Percentiles rank a stretch among this genome's conserved stretches.
Evolutionary conservation across 1,140 invertebrate species (phyloP).

Genomic region (Heliconius hermathena): DNA sequence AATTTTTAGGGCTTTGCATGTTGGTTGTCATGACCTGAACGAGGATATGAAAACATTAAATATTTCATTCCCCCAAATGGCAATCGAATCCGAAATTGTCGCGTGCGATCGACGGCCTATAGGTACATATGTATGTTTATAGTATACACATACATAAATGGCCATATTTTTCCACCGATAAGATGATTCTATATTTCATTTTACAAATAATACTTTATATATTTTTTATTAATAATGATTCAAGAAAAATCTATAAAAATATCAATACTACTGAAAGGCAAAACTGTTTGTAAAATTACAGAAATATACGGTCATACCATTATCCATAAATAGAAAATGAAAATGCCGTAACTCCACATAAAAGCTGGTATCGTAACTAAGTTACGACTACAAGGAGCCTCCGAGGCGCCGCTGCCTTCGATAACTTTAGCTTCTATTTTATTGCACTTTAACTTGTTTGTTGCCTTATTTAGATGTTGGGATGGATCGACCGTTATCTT

Average conservation of each 20-base stretch:
- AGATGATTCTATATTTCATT: no score
- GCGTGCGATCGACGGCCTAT: no score
- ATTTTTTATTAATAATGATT: no score
- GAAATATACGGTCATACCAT: background rate
- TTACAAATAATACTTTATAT: no score
- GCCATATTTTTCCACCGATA: no score
- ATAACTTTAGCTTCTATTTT: background rate
- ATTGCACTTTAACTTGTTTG: slow-evolving; percentile 17
- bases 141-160: no score
- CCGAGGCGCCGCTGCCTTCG: background rate
- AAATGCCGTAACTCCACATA: slow-evolving; percentile 10
- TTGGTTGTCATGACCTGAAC: no score
- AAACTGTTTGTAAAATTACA: background rate
- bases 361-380: slow-evolving; percentile 16
- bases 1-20: no score
- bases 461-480: background rate
- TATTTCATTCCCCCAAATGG: no score
- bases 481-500: background rate
- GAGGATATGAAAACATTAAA: no score
- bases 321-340: slow-evolving; percentile 7
- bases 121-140: no score
- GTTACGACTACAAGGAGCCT: slow-evolving; percentile 7
- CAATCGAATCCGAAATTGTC: no score
- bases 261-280: background rate
- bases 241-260: background rate